Base-by-base conservation (phyloP, 2,888 invertebrate species). In the Microctonus brassicae region DNA sequence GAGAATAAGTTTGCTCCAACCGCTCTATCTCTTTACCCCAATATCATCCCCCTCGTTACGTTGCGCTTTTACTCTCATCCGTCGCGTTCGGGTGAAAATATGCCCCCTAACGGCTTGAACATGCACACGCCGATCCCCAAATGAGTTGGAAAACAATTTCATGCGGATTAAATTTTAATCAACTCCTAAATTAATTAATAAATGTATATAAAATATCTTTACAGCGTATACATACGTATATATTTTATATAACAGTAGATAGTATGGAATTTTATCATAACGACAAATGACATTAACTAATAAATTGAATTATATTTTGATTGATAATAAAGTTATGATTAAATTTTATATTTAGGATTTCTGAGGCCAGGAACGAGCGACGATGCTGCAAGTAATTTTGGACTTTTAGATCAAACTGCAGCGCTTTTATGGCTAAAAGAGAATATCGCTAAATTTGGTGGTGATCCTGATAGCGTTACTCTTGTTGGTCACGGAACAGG, bases 401-500 rank as follows among this genome's bases (percentile, higher is more conserved):
- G 98, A 1, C 90, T 99, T 10, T 91, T 98, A 73, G 99, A 98
- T 88, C 96, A 97, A 89, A 92, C 97, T 75, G 98, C 97, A 0
- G 98, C 98, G 0, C 89, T 99, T 53, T 93, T 96, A 77, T 99
- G 98, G 98, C 92, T 99, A 73, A 94, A 95, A 81, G 96, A 96
- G 82, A 98, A 99, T 86, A 95, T 99, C 39, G 94, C 90, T 9
- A 93, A 93, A 55, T 95, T 99, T 83, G 96, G 96, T 33, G 99
- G 98, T 0, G 95, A 99, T 88, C 93, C 94, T 0, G 89, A 91
- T 67, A 92, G 93, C 13, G 95, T 99, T 42, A 99, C 98, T 0
- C 88, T 99, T 64, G 93, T 98, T 90, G 98, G 98, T 0, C 98
- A 99, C 83, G 97, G 97, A 9, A 95, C 96, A 13, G 99, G 99